Evolutionary conservation across 2,113 vertebrate genomes (phyloP), one percentile per base, ranked within the genome.

Genomic region (Phalacrocorax carbo): DNA sequence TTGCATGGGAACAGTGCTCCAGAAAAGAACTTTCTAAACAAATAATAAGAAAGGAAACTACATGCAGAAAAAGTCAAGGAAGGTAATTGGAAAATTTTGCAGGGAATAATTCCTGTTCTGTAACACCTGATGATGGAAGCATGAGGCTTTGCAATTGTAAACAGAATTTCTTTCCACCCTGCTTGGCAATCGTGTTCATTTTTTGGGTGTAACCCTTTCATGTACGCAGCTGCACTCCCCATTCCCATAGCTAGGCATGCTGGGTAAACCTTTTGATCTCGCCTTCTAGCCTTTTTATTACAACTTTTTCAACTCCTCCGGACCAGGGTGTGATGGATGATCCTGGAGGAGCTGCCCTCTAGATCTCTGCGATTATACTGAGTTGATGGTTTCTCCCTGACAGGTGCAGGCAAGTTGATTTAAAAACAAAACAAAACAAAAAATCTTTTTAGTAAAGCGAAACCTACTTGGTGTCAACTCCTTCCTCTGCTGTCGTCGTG

Each of bases 141-240:
- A 72, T 60, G 87, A 90, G 61, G 78, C 81, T 95, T 96, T 95
- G 89, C 94, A 95, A 92, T 86, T 84, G 69, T 91, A 93, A 95
- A 94, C 89, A 92, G 86, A 96, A 90, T 82, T 91, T 96, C 92
- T 96, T 89, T 90, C 89, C 89, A 83, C 52, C 86, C 88, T 81
- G 75, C 78, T 91, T 97, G 93, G 88, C 84, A 91, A 51, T 44
- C 22, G 0, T 70, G 69, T 78, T 95, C 77, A 66, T 81, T 94
- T 93, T 92, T 93, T 94, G 94, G 96, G 96, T 95, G 96, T 96
- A 96, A 96, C 88, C 87, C 87, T 94, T 94, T 94, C 93, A 94
- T 94, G 83, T 88, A 89, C 68, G 17, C 92, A 97, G 88, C 94
- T 97, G 92, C 70, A 21, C 82, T 86, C 85, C 93, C 65, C 75